Evolutionary conservation across 2,888 invertebrate species (phyloP).

Genomic region (Isoperla grammatica): DNA sequence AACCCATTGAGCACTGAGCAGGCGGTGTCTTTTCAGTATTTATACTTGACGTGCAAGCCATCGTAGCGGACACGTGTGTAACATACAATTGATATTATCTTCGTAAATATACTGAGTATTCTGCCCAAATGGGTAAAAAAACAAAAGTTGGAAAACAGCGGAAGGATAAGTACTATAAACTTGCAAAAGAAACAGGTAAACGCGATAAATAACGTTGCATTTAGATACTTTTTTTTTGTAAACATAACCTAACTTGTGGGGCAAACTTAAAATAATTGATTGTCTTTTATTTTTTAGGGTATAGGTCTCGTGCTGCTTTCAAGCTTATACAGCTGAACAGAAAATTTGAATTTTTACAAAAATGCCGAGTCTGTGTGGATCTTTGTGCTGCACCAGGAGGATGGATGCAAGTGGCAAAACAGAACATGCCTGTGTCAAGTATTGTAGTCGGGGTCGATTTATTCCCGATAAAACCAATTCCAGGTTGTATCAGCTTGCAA

Average conservation of each 20-base stretch:
- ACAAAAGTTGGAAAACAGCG: constrained; percentile 95
- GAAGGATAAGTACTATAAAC: constrained; percentile 96
- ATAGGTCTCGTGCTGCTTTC: constrained; percentile 96
- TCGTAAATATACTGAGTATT: too few relatives aligned
- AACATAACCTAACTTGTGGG: constrained; percentile 1
- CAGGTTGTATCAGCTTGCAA: constrained; percentile 81
- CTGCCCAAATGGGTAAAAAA: constrained; percentile 79
- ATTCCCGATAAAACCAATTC: constrained; percentile 85
- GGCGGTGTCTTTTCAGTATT: too few relatives aligned
- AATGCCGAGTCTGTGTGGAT: constrained; percentile 93
- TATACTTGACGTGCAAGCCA: too few relatives aligned
- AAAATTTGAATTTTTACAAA: constrained; percentile 94
- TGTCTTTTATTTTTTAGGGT: constrained; percentile 57
- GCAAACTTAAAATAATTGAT: constrained; percentile 8
- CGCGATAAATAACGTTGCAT: constrained; percentile 33
- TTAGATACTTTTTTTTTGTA: background rate
- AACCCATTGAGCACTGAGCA: too few relatives aligned
- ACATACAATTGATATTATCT: too few relatives aligned
- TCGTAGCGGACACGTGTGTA: too few relatives aligned
- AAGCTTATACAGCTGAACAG: constrained; percentile 97
- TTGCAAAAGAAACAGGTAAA: constrained; percentile 96
- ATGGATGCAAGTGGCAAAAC: constrained; percentile 98
- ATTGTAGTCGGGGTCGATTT: constrained; percentile 94
- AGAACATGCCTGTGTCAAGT: constrained; percentile 96
- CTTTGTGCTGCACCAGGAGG: constrained; percentile 99